Evolutionary conservation across 23 tunicate genomes (phyloP).

Genomic region (Corella eumyota): DNA sequence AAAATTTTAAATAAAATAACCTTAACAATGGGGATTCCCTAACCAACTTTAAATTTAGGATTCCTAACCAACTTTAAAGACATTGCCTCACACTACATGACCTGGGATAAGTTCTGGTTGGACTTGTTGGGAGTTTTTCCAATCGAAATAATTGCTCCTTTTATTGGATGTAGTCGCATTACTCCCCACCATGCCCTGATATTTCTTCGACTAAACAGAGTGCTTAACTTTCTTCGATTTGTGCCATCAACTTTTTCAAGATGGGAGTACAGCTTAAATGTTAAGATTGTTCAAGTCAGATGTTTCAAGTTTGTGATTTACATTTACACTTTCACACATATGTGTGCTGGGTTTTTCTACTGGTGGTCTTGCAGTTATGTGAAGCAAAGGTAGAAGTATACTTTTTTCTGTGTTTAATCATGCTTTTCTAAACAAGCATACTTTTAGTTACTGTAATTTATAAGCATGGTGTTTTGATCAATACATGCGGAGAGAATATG

Average conservation of each 20-base stretch:
- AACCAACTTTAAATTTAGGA: no score
- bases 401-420: no score
- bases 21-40: no score
- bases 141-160: conserved; percentile 48
- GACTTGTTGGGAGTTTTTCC: conserved; percentile 65
- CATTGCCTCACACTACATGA: conserved; percentile 37
- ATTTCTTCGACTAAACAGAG: conserved; percentile 51
- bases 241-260: conserved; percentile 51
- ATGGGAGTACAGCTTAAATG: conserved; percentile 55
- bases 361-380: conserved; percentile 70
- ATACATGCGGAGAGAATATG: no score
- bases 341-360: conserved; percentile 58
- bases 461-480: no score
- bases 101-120: conserved; percentile 42
- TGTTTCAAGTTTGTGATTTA: conserved; percentile 55
- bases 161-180: conserved; percentile 20
- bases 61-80: conserved; percentile 49
- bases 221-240: conserved; percentile 28
- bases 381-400: conserved; percentile 56
- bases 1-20: no score
- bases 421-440: no score
- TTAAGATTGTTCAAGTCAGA: conserved; percentile 39
- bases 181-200: conserved; percentile 29
- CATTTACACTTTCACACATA: conserved; percentile 73
- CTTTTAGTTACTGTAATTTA: no score